Evolutionary conservation across 2,888 invertebrate species (phyloP).

Genomic region (Frankliniella intonsa): DNA sequence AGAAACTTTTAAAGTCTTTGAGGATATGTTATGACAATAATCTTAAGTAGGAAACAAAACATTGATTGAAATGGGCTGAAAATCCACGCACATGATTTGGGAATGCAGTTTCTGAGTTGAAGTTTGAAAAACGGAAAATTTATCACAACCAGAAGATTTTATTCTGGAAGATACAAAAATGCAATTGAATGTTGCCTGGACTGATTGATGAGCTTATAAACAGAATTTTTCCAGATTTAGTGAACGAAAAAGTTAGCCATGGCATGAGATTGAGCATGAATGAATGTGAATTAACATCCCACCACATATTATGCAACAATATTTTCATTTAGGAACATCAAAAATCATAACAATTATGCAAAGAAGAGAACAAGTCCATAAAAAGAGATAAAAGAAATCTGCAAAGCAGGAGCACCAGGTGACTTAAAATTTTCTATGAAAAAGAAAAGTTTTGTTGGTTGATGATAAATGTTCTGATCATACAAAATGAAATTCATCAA

Average conservation of each 20-base stretch:
- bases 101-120: too few relatives aligned
- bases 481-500: background rate
- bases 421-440: background rate
- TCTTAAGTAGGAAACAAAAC: background rate
- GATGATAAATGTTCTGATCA: background rate
- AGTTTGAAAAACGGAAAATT: too few relatives aligned
- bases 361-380: background rate
- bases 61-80: background rate
- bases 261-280: too few relatives aligned
- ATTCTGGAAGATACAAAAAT: background rate
- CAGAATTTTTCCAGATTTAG: too few relatives aligned
- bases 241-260: too few relatives aligned
- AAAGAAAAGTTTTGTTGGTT: too few relatives aligned
- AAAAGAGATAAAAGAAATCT: background rate
- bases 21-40: conserved; percentile 8
- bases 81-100: background rate
- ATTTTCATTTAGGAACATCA: background rate
- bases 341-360: background rate
- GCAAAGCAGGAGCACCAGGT: background rate
- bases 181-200: background rate
- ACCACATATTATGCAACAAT: background rate
- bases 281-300: background rate
- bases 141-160: too few relatives aligned
- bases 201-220: background rate
- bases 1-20: background rate